Base-by-base conservation (phyloP, 2,797 vertebrate species). In the Pampus argenteus region DNA sequence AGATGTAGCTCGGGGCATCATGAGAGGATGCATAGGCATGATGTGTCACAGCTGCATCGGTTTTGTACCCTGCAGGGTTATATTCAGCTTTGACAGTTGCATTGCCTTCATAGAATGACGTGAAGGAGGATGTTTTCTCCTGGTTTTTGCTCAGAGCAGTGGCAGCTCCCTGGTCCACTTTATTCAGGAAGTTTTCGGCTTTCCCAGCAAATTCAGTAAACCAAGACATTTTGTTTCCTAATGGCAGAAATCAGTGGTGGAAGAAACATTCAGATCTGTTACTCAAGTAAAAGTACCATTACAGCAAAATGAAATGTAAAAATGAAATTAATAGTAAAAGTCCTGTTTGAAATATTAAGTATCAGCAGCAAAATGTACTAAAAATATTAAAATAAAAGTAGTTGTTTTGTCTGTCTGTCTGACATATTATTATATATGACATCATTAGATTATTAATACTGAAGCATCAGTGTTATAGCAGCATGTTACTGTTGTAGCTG, bases 151-250 rank as follows among this genome's bases (percentile, higher is more conserved):
- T 97, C 75, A 99, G 92, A 71, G 97, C 97, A 0, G 91, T 95
- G 26, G 98, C 98, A 72, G 98, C 98, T 65, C 98, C 98, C 86
- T 98, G 96, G 90, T 99, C 98, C 58, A 99, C 97, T 88, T 96
- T 95, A 82, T 97, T 99, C 71, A 99, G 94, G 55, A 99, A 96
- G 86, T 97, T 94, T 87, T 99, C 98, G 4, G 98, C 98, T 86
- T 94, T 98, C 55, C 97, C 98, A 6, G 98, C 98, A 0, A 99
- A 88, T 71, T 98, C 98, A 62, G 93, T 73, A 82, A 99, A 92
- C 98, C 98, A 99, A 84, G 98, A 98, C 98, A 99, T 99, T 80
- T 87, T 91, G 83, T 45, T 66, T 60, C 70, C 66, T 90, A 36
- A 9, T 0, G 54, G 17, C 63, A 47, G 38, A 77, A 29, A 62